Percentiles rank a stretch among this genome's conserved stretches.
Evolutionary conservation across 2,113 vertebrate species (phyloP).

Genomic region (Podarcis raffonei): DNA sequence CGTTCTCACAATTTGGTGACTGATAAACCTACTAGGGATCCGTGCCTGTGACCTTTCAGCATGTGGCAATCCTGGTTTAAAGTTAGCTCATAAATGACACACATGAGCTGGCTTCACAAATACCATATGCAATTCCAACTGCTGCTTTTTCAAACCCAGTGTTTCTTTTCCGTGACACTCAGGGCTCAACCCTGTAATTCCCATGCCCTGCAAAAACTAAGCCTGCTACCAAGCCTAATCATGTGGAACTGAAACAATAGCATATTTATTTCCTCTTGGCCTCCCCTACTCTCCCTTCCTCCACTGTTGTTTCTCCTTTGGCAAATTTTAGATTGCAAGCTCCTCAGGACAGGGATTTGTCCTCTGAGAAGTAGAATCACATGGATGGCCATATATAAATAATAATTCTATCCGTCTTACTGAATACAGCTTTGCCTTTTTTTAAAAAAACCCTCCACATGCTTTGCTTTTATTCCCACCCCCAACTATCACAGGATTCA

Average conservation of each 20-base stretch:
- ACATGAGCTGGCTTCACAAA: not conserved
- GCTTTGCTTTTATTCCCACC: not conserved
- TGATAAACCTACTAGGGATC: not conserved
- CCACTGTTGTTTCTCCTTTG: no score
- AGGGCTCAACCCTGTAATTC: not conserved
- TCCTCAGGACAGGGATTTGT: not conserved
- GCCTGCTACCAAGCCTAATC: not conserved
- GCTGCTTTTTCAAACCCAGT: not conserved
- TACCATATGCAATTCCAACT: not conserved
- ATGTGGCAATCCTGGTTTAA: not conserved
- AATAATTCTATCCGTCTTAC: not conserved
- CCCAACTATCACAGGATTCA: not conserved
- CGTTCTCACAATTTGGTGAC: not conserved
- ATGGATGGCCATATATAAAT: not conserved
- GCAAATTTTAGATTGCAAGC: not conserved
- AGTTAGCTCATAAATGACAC: not conserved
- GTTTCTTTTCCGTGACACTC: not conserved
- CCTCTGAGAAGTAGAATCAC: not conserved
- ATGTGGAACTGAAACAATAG: not conserved
- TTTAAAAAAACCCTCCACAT: not conserved
- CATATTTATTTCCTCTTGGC: not conserved
- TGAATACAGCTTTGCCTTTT: not conserved
- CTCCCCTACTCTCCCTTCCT: no score
- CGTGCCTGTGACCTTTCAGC: not conserved
- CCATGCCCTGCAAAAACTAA: not conserved